These are phyloP conservation scores for Dendroctonus valens DNA, from an alignment of 1,140 invertebrate genomes.

Conservation along the genomic window DNA sequence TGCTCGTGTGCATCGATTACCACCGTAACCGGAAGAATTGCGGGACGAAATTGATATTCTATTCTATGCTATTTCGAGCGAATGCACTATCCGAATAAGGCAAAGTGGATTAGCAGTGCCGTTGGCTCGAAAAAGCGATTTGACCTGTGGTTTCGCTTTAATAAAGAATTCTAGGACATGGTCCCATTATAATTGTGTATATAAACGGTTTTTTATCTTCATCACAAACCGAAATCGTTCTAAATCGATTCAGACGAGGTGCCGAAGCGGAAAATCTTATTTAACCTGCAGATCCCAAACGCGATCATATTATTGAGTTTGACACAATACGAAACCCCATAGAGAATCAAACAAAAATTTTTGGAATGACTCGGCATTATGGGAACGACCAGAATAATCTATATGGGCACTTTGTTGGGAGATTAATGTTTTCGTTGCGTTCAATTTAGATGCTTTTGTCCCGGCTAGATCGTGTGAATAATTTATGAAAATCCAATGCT, in stretches of 20 bases:
- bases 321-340: conserved; percentile 26
- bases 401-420: conserved; percentile 6
- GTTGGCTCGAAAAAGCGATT: not conserved
- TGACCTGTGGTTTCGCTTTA: not conserved
- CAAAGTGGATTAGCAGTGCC: not conserved
- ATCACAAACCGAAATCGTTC: conserved; percentile 14
- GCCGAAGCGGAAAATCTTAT: conserved; percentile 22
- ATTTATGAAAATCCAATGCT: conserved; percentile 16
- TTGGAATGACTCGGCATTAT: conserved; percentile 22
- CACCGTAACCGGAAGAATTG: conserved; percentile 11
- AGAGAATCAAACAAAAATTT: conserved; percentile 29
- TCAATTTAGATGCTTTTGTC: conserved; percentile 9
- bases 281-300: conserved; percentile 9
- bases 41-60: conserved; percentile 7
- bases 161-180: not conserved
- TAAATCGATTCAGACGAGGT: conserved; percentile 15
- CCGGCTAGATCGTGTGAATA: conserved; percentile 18
- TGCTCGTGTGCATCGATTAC: conserved; percentile 6
- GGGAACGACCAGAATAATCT: not conserved
- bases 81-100: conserved; percentile 5
- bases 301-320: conserved; percentile 21
- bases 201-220: conserved; percentile 4
- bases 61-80: conserved; percentile 9
- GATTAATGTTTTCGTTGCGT: conserved; percentile 22
- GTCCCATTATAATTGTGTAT: conserved; percentile 5